Percentiles rank a stretch among this genome's conserved stretches.
Evolutionary conservation across 2,797 vertebrate genomes (phyloP).

Genomic region (Acrossocheilus fasciatus): DNA sequence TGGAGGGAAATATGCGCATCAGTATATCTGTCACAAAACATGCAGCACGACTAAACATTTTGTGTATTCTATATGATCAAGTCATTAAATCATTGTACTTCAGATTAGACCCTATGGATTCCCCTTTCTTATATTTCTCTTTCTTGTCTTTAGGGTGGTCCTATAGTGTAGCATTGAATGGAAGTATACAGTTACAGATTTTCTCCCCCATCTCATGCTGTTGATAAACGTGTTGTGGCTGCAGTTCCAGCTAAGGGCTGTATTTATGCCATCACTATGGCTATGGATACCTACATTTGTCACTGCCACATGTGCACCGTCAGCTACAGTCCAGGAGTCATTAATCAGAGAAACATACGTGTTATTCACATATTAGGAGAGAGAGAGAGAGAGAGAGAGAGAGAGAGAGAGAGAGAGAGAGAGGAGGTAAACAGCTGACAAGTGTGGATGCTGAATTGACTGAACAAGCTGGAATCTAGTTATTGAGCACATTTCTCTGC

Average conservation of each 20-base stretch:
- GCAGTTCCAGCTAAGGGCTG: slow-evolving; percentile 74
- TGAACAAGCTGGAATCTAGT: slow-evolving; percentile 27
- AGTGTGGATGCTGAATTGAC: slow-evolving; percentile 1
- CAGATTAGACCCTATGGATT: not conserved
- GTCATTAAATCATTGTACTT: not conserved
- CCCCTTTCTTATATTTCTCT: not conserved
- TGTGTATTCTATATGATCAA: not conserved
- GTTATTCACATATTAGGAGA: slow-evolving; percentile 77
- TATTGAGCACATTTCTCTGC: slow-evolving; percentile 21
- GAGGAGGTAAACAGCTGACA: slow-evolving; percentile 69
- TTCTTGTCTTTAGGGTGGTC: not conserved
- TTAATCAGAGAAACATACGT: slow-evolving; percentile 81
- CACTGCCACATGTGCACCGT: slow-evolving; percentile 71
- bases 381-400: slow-evolving; percentile 58
- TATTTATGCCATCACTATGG: slow-evolving; percentile 73
- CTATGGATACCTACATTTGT: slow-evolving; percentile 85
- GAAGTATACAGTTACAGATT: slow-evolving; percentile 1
- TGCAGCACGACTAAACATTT: not conserved
- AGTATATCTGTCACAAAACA: not conserved
- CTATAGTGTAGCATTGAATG: not conserved
- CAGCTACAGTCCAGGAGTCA: slow-evolving; percentile 69
- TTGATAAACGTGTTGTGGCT: slow-evolving; percentile 77
- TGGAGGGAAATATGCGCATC: not conserved
- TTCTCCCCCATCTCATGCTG: not conserved
- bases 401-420: slow-evolving; percentile 43